phyloP scores from a whole-genome alignment of 1,140 invertebrate species.

The Cheumatopsyche charites region DNA sequence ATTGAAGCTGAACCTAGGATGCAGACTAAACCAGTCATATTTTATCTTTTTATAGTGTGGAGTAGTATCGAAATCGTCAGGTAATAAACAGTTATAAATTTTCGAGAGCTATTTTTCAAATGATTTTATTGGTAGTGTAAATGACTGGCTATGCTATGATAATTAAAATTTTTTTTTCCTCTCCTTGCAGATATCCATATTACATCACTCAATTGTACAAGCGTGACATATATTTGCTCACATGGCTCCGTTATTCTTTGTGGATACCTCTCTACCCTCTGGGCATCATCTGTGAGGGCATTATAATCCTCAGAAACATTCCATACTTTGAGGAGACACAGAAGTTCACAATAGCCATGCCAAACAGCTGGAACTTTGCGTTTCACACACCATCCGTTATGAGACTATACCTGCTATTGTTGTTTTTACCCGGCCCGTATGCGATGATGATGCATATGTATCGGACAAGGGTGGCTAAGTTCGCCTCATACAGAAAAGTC shows the following conservation, averaged over 20 bases:
- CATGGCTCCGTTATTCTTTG: slow-evolving; percentile 90
- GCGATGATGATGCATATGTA: slow-evolving; percentile 83
- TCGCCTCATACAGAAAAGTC: slow-evolving; percentile 52
- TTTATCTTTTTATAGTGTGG: slow-evolving; percentile 87
- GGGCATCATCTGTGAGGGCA: slow-evolving; percentile 86
- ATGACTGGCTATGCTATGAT: slow-evolving; percentile 29
- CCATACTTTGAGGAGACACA: slow-evolving; percentile 88
- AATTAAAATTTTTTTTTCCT: slow-evolving; percentile 49
- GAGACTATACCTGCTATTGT: slow-evolving; percentile 76
- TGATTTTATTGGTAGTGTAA: background rate
- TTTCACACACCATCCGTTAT: slow-evolving; percentile 86
- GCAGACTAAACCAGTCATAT: slow-evolving; percentile 85
- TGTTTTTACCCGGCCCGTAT: slow-evolving; percentile 77
- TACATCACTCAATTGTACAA: slow-evolving; percentile 84
- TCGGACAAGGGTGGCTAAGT: slow-evolving; percentile 67
- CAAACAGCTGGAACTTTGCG: slow-evolving; percentile 84
- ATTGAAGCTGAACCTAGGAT: slow-evolving; percentile 84
- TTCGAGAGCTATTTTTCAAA: slow-evolving; percentile 42
- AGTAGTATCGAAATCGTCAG: slow-evolving; percentile 79
- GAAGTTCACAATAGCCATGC: slow-evolving; percentile 76
- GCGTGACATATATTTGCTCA: slow-evolving; percentile 76
- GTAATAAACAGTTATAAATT: slow-evolving; percentile 54
- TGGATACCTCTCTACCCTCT: slow-evolving; percentile 94
- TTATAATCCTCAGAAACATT: slow-evolving; percentile 79
- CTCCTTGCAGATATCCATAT: slow-evolving; percentile 87